These are phyloP conservation scores for Melipona quadrifasciata DNA, from an alignment of 1,140 invertebrate genomes.

Conservation along the genomic window DNA sequence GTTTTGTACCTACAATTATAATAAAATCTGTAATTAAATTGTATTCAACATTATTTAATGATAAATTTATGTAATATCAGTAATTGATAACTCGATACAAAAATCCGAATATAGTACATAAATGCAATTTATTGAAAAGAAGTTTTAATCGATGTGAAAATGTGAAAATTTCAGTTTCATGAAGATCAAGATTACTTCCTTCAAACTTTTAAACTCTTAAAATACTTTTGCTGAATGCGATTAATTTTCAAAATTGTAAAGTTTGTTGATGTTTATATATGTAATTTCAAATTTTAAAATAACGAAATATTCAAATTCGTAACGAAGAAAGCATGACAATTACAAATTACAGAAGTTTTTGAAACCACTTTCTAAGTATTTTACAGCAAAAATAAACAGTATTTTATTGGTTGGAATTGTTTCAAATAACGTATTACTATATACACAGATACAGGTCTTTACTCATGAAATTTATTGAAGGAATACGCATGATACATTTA, in stretches of 20 bases:
- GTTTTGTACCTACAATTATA: slow-evolving; percentile 42
- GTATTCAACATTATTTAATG: slow-evolving; percentile 40
- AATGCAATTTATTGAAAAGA: slow-evolving; percentile 14
- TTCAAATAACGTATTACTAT: slow-evolving; percentile 32
- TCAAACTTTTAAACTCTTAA: slow-evolving; percentile 40
- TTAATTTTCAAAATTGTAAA: background rate
- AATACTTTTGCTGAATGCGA: slow-evolving; percentile 7
- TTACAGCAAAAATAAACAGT: slow-evolving; percentile 10
- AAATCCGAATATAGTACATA: slow-evolving; percentile 11
- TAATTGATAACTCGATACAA: background rate
- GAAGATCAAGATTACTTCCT: slow-evolving; percentile 10
- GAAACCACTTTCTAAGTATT: background rate
- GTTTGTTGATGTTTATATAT: background rate
- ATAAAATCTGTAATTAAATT: slow-evolving; percentile 16
- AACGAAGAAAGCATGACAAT: background rate
- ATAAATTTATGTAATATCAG: slow-evolving; percentile 23
- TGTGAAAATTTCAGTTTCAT: slow-evolving; percentile 8
- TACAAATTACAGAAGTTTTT: background rate
- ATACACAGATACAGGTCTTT: slow-evolving; percentile 39
- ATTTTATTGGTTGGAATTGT: slow-evolving; percentile 41
- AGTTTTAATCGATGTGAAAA: slow-evolving; percentile 9
- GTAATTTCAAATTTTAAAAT: background rate
- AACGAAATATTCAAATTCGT: background rate
- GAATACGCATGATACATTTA: slow-evolving; percentile 54
- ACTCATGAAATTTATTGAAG: slow-evolving; percentile 53